Conservation (phyloP, 2,888 invertebrate species). For the Stenolophus ochropezus region DNA sequence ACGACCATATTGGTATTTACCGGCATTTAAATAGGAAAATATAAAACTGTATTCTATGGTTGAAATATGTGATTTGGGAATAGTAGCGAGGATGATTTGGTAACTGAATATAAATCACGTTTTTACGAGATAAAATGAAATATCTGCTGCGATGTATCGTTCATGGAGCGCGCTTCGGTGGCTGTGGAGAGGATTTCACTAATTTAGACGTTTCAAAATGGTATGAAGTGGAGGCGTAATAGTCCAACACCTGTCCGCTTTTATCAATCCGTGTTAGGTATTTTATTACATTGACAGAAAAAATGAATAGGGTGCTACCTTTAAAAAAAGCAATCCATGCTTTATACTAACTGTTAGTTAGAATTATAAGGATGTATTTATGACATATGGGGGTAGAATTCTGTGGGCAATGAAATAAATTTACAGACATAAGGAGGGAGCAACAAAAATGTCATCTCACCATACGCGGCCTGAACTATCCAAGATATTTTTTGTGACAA, state of each 20-base stretch:
- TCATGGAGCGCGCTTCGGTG: background rate
- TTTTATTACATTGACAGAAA: no score
- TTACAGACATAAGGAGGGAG: no score
- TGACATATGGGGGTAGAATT: no score
- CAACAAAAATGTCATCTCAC: no score
- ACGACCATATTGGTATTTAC: background rate
- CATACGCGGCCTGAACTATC: no score
- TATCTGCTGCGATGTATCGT: background rate
- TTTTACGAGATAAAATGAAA: slow-evolving; percentile 27
- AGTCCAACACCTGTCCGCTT: background rate
- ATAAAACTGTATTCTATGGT: background rate
- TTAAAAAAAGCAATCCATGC: no score
- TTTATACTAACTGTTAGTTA: no score
- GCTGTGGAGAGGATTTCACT: background rate
- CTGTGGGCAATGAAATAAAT: no score
- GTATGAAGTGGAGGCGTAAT: background rate
- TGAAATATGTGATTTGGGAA: background rate
- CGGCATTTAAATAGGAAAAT: background rate
- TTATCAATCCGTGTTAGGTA: no score
- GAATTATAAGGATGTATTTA: no score
- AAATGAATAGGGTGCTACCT: no score
- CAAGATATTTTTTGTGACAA: no score
- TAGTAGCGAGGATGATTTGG: background rate
- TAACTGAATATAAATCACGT: slow-evolving; percentile 31
- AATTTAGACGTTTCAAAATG: background rate